Evolutionary conservation across 2,113 vertebrate genomes (phyloP).

Genomic region (Sander vitreus): DNA sequence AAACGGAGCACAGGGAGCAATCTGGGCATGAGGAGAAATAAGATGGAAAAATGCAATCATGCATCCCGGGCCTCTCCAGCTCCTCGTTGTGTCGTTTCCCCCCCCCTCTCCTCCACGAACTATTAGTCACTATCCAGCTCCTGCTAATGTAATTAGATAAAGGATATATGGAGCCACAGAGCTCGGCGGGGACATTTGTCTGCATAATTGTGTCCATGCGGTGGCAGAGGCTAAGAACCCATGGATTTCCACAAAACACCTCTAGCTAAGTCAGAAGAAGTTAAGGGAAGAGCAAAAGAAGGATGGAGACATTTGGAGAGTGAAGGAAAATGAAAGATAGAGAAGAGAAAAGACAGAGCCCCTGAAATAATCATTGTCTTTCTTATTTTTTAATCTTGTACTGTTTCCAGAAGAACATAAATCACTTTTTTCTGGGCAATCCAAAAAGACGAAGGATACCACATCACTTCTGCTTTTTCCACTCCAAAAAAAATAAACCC

Average conservation of each 20-base stretch:
- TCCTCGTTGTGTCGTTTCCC: constrained; percentile 24
- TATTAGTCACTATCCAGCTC: constrained; percentile 76
- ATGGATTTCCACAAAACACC: constrained; percentile 65
- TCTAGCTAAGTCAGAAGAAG: constrained; percentile 38
- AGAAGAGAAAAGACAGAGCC: neutral
- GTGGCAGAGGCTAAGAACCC: constrained; percentile 41
- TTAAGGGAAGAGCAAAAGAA: constrained; percentile 5
- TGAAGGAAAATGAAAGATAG: neutral
- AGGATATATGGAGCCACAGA: constrained; percentile 71
- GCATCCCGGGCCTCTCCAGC: constrained; percentile 63
- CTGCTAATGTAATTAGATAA: constrained; percentile 81
- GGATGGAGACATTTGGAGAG: neutral
- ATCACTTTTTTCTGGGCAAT: constrained; percentile 12
- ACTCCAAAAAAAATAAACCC: neutral
- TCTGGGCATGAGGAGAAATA: constrained; percentile 63
- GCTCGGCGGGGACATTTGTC: constrained; percentile 73
- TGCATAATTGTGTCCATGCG: constrained; percentile 65
- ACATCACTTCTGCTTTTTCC: neutral
- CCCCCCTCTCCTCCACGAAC: constrained; percentile 47
- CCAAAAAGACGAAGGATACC: neutral
- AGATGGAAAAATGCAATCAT: constrained; percentile 80
- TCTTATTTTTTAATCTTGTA: neutral
- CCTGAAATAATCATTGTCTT: constrained; percentile 1
- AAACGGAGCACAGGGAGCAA: constrained; percentile 44
- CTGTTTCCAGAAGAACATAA: constrained; percentile 26